Evolutionary conservation across 1,140 invertebrate genomes (phyloP).

Genomic region (Leucophenga varia): DNA sequence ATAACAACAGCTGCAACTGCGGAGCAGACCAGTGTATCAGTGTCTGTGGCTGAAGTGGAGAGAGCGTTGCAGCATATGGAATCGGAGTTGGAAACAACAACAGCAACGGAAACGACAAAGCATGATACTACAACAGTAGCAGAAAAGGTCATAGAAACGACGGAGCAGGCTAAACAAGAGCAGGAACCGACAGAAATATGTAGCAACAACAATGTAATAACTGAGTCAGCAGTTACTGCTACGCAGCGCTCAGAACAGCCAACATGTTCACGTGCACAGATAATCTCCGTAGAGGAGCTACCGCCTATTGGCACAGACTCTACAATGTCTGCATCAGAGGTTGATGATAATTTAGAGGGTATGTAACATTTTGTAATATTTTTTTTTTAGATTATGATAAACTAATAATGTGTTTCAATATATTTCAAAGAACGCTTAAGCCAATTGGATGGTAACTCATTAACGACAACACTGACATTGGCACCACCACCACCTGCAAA

Average conservation of each 20-base stretch:
- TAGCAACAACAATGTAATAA: not conserved
- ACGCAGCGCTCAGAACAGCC: not conserved
- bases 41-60: constrained; percentile 7
- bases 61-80: constrained; percentile 7
- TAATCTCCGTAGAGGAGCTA: constrained; percentile 15
- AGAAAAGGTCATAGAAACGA: too few relatives aligned
- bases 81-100: constrained; percentile 10
- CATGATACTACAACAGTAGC: not conserved
- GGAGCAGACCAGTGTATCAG: not conserved
- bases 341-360: constrained; percentile 46
- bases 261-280: constrained; percentile 8
- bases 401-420: constrained; percentile 9
- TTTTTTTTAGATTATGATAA: not conserved
- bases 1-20: not conserved
- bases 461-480: not conserved
- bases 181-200: constrained; percentile 1
- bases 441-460: constrained; percentile 40
- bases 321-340: constrained; percentile 27
- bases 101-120: not conserved
- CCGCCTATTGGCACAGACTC: constrained; percentile 19
- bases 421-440: constrained; percentile 40
- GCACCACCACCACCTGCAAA: not conserved
- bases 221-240: constrained; percentile 3
- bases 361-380: constrained; percentile 1
- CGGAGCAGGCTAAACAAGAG: not conserved